Conservation (phyloP, 2,888 invertebrate species). For the Pachliopta kotzebuea region DNA sequence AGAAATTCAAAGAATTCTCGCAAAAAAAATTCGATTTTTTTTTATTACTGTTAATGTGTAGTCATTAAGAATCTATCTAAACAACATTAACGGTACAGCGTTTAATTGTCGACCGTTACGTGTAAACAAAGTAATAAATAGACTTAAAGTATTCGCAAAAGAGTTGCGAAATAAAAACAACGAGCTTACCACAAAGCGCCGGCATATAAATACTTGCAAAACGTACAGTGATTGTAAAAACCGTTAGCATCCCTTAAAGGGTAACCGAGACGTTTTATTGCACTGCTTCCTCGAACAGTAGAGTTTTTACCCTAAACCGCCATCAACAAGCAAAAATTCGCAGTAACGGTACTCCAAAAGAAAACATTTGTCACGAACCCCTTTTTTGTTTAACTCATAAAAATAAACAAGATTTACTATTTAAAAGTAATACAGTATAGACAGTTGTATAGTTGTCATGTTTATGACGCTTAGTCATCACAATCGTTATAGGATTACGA, state of each 20-base stretch:
- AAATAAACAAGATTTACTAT: slow-evolving; percentile 17
- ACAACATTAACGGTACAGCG: slow-evolving; percentile 43
- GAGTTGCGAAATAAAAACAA: slow-evolving; percentile 55
- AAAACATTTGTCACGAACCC: slow-evolving; percentile 2
- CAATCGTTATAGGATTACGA: not conserved
- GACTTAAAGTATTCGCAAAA: slow-evolving; percentile 49
- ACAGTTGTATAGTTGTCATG: not conserved
- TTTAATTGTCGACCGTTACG: slow-evolving; percentile 47
- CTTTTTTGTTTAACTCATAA: not conserved
- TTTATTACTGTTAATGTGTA: not conserved
- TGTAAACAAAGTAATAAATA: slow-evolving; percentile 37
- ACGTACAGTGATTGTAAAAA: slow-evolving; percentile 35
- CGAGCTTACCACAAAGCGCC: slow-evolving; percentile 38
- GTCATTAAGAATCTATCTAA: slow-evolving; percentile 22
- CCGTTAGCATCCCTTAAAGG: slow-evolving; percentile 52
- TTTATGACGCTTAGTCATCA: slow-evolving; percentile 10
- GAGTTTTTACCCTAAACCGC: slow-evolving; percentile 20
- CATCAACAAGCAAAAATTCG: slow-evolving; percentile 22
- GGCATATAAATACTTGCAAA: slow-evolving; percentile 33
- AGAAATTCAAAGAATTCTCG: not conserved
- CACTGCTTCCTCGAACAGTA: slow-evolving; percentile 39
- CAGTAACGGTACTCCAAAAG: slow-evolving; percentile 21
- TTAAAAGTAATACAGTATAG: not conserved
- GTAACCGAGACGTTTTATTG: slow-evolving; percentile 52
- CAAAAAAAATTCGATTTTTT: not conserved